These are phyloP conservation scores for Prochilodus magdalenae DNA, from an alignment of 2,113 vertebrate genomes.

Conservation along the genomic window DNA sequence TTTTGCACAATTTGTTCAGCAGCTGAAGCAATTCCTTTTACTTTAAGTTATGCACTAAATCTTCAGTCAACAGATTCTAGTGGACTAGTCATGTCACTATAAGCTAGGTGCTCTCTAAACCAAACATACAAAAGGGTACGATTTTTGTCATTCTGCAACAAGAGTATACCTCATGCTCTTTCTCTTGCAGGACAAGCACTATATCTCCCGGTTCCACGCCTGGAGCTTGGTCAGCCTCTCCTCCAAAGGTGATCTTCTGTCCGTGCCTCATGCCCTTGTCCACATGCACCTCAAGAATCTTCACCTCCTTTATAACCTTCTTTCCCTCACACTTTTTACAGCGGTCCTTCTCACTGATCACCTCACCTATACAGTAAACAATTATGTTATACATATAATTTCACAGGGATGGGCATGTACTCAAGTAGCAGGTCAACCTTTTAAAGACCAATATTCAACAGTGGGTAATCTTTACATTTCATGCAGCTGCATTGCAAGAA, in stretches of 20 bases:
- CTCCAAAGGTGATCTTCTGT: constrained; percentile 96
- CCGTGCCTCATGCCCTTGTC: constrained; percentile 99
- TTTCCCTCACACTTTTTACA: constrained; percentile 99
- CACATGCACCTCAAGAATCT: constrained; percentile 98
- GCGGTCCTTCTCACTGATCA: constrained; percentile 98
- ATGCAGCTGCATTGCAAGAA: no score
- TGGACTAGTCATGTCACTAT: no score
- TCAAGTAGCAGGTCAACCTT: background rate
- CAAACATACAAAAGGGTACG: no score
- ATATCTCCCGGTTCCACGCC: constrained; percentile 96
- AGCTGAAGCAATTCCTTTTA: background rate
- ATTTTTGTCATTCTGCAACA: background rate
- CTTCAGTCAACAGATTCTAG: no score
- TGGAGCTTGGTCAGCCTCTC: constrained; percentile 97
- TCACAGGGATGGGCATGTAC: no score
- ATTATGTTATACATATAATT: background rate
- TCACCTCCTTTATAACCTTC: constrained; percentile 98
- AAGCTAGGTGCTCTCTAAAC: no score
- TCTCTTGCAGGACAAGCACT: constrained; percentile 95
- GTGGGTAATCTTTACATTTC: no score
- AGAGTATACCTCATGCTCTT: constrained; percentile 90
- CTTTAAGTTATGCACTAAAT: no score
- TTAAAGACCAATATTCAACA: no score
- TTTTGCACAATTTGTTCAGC: background rate
- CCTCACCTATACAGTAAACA: constrained; percentile 82